A percentile compares a stretch with the other conserved stretches of the same genome.
Conservation (phyloP, 1,140 invertebrate genomes). For the Drusus annulatus region DNA sequence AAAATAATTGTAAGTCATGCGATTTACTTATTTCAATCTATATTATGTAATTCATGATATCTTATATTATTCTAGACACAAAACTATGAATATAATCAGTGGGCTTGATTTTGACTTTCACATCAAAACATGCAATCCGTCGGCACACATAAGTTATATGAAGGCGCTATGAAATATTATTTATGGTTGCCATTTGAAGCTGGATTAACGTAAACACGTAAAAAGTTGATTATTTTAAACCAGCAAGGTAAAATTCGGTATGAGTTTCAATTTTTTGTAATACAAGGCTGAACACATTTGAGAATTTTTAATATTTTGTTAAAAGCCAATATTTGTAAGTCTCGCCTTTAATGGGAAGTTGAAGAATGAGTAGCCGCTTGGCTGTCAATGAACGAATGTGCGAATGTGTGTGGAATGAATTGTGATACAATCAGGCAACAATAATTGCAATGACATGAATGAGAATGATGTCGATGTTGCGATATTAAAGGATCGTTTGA, state of each 20-base stretch:
- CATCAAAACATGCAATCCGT: constrained; percentile 20
- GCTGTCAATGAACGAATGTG: constrained; percentile 18
- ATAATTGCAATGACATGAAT: constrained; percentile 19
- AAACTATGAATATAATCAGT: not conserved
- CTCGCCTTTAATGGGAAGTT: no score
- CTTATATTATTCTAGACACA: not conserved
- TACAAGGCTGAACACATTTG: no score
- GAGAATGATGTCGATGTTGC: constrained; percentile 12
- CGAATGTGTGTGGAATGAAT: constrained; percentile 20
- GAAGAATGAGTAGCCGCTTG: no score
- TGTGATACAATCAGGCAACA: constrained; percentile 35
- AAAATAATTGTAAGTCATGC: no score
- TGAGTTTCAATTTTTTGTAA: no score
- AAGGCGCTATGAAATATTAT: constrained; percentile 5
- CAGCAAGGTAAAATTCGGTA: no score
- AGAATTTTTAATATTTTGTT: no score
- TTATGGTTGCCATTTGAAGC: no score
- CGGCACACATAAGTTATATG: constrained; percentile 5
- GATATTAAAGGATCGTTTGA: not conserved
- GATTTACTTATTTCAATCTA: no score
- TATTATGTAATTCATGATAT: not conserved
- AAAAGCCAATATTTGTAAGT: no score
- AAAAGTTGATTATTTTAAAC: no score
- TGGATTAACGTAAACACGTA: no score
- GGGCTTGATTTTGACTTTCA: not conserved